These are phyloP conservation scores for Bellardia pandia DNA, from an alignment of 2,888 invertebrate species.

Conservation along the genomic window DNA sequence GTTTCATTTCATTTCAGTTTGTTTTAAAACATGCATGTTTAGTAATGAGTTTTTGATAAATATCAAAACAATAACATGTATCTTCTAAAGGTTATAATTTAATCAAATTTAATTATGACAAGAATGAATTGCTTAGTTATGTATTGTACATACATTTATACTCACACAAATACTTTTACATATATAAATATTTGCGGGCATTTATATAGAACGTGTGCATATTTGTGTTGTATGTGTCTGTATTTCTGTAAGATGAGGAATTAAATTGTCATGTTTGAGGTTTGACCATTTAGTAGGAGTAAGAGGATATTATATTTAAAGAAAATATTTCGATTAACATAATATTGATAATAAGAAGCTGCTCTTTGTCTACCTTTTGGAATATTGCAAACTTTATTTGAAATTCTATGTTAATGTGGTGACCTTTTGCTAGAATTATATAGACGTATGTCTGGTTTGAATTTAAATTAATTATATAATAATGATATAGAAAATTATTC, in stretches of 20 bases:
- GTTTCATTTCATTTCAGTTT: constrained; percentile 64
- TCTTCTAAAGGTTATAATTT: constrained; percentile 70
- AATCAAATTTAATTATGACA: constrained; percentile 74
- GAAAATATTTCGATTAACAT: neutral
- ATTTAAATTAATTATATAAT: too few species aligned
- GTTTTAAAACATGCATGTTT: constrained; percentile 62
- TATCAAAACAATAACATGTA: constrained; percentile 71
- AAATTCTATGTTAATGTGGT: neutral
- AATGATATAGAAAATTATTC: too few species aligned
- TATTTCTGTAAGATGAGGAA: constrained; percentile 35
- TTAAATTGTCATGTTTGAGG: constrained; percentile 51
- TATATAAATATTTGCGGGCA: neutral
- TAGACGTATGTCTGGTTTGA: neutral
- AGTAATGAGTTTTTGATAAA: constrained; percentile 73
- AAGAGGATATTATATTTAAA: constrained; percentile 17
- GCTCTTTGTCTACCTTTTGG: constrained; percentile 6
- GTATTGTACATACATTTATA: neutral
- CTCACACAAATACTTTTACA: neutral
- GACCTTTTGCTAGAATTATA: neutral
- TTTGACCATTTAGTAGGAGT: constrained; percentile 14
- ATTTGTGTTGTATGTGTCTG: neutral
- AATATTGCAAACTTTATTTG: constrained; percentile 1
- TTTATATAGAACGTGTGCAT: neutral
- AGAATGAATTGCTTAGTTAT: constrained; percentile 63
- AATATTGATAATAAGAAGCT: constrained; percentile 17